Conservation (phyloP, 2,113 vertebrate genomes). For the Sprattus sprattus region DNA sequence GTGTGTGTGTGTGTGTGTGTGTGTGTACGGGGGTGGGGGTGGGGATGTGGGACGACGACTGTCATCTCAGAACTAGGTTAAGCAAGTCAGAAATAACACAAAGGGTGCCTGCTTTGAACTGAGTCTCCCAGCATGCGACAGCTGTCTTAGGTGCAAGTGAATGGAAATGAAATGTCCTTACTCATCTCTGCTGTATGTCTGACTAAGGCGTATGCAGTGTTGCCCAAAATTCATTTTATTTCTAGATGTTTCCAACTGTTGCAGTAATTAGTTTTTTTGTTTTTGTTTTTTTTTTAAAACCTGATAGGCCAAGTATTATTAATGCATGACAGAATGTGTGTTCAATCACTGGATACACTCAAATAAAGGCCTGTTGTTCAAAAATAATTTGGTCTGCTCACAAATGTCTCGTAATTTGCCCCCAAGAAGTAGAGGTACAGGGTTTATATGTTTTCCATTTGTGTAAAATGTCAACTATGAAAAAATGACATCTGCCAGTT, state of each 20-base stretch:
- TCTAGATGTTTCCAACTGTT: slow-evolving; percentile 34
- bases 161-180: slow-evolving; percentile 17
- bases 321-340: slow-evolving; percentile 54
- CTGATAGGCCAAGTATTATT: slow-evolving; percentile 25
- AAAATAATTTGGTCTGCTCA: neutral
- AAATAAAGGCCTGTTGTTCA: neutral
- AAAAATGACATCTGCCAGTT: neutral
- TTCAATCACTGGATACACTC: slow-evolving; percentile 47
- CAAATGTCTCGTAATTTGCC: neutral
- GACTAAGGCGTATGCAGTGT: neutral
- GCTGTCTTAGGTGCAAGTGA: slow-evolving; percentile 49
- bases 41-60: slow-evolving; percentile 34
- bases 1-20: neutral
- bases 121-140: slow-evolving; percentile 57
- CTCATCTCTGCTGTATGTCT: neutral
- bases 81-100: slow-evolving; percentile 66
- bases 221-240: neutral
- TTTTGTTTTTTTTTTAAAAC: no score
- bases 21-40: neutral
- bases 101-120: slow-evolving; percentile 62
- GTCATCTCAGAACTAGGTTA: slow-evolving; percentile 69
- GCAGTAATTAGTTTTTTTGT: slow-evolving; percentile 10
- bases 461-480: neutral
- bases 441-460: neutral
- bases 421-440: neutral